Base-by-base conservation (phyloP, 1,140 invertebrate species). In the Drosophila pallidifrons region DNA sequence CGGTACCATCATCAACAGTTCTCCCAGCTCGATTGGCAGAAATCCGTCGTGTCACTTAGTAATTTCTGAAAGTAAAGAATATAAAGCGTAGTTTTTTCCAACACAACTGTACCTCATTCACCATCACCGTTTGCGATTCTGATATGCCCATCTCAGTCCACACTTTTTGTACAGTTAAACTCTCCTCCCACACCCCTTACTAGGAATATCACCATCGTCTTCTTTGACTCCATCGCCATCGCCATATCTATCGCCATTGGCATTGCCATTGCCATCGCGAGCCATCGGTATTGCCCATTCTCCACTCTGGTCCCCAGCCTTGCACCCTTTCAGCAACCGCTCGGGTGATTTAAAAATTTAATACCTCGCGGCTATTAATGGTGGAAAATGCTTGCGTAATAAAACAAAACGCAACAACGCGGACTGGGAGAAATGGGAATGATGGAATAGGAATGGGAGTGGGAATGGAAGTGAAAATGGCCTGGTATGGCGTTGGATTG, bases 291-390 rank as follows among this genome's bases (percentile, higher is more conserved):
- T 38, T 28, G 25, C 35, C 30, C 43, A 5, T 11, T 2, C n/a
- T 15, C n/a, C 20, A 16, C 15, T 32, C 6, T 52, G 45, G 41
- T 13, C 41, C 51, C 41, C 16, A 30, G 41, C 28, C 41, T n/a
- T 35, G 13, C 47, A 15, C 59, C 45, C 51, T 32, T 30, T 3
- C 10, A 52, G 25, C 25, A 52, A 11, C 28, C 49, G 25, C 75
- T 57, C 60, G 72, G 80, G 72, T 89, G 86, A 81, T 90, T 90
- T 86, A 89, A 89, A 89, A 89, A 89, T 89, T 74, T 89, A 85
- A 89, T 89, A 81, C 81, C 85, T 75, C 86, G 78, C 72, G 86
- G 86, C 85, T 89, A 89, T 89, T 89, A 89, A 89, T 89, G 85
- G 87, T 79, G 65, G 85, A 85, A 88, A 90, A 90, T 81, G 78